phyloP scores from a whole-genome alignment of 1,140 invertebrate species.

The Samia ricini region DNA sequence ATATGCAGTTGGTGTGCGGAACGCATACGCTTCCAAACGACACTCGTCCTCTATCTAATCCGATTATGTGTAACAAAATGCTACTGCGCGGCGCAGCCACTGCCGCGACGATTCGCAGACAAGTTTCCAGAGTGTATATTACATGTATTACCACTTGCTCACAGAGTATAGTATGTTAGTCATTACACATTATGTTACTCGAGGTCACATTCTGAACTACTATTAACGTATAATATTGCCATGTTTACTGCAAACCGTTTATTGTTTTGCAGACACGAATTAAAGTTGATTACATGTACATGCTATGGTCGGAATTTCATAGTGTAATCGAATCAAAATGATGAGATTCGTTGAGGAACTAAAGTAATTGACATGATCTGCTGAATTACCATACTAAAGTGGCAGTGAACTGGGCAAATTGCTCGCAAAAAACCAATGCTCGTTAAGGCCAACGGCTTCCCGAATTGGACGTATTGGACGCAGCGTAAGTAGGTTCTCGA shows the following conservation, averaged over 20 bases:
- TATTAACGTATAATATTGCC: not conserved
- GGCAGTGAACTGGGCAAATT: no score
- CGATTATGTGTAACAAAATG: conserved; percentile 72
- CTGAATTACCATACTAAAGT: no score
- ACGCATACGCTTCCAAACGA: conserved; percentile 51
- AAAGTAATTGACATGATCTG: no score
- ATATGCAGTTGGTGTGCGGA: conserved; percentile 55
- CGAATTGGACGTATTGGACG: no score
- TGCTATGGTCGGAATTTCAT: no score
- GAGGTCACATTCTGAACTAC: not conserved
- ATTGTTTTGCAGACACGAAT: not conserved
- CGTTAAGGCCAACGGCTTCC: no score
- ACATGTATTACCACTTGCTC: conserved; percentile 18
- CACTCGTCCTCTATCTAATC: conserved; percentile 62
- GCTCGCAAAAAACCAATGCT: no score
- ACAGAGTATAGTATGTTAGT: not conserved
- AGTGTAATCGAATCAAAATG: no score
- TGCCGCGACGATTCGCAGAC: conserved; percentile 36
- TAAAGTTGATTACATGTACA: not conserved
- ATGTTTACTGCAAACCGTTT: not conserved
- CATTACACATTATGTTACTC: not conserved
- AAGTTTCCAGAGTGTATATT: conserved; percentile 32
- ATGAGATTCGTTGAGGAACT: no score
- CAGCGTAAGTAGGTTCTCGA: no score
- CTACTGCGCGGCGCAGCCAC: conserved; percentile 41